A percentile compares a stretch with the other conserved stretches of the same genome.
phyloP scores from a whole-genome alignment of 2,797 vertebrate species.

The Bradypodion ventrale region DNA sequence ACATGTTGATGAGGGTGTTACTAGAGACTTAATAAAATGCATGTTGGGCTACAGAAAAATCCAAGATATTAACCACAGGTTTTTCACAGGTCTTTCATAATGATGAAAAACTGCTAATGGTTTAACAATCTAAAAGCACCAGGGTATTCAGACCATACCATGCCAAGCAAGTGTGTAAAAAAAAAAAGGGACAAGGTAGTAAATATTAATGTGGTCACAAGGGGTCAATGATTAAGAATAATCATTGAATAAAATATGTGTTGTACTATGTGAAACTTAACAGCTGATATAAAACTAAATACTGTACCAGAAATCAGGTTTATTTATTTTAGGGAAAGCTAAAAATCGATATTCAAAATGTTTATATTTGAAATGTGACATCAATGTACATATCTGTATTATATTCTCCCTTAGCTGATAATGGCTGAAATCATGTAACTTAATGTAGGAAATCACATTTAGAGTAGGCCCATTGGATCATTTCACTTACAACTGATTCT shows the following conservation, averaged over 20 bases:
- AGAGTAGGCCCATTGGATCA: too few relatives aligned
- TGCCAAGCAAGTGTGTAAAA: neutral
- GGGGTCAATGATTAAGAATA: slow-evolving; percentile 8
- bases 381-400: too few relatives aligned
- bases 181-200: neutral
- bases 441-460: too few relatives aligned
- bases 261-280: neutral
- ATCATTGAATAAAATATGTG: slow-evolving; percentile 15
- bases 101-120: neutral
- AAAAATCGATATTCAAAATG: neutral
- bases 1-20: neutral
- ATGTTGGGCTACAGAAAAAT: neutral
- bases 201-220: slow-evolving; percentile 1
- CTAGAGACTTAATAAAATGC: neutral
- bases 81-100: neutral
- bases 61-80: neutral
- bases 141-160: neutral
- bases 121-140: slow-evolving; percentile 12
- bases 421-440: too few relatives aligned
- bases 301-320: neutral
- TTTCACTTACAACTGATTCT: too few relatives aligned
- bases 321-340: neutral
- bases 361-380: neutral
- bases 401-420: too few relatives aligned
- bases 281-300: neutral